Percentiles rank a stretch among this genome's conserved stretches.
Evolutionary conservation across 1,140 invertebrate species (phyloP).

Genomic region (Cotesia glomerata): DNA sequence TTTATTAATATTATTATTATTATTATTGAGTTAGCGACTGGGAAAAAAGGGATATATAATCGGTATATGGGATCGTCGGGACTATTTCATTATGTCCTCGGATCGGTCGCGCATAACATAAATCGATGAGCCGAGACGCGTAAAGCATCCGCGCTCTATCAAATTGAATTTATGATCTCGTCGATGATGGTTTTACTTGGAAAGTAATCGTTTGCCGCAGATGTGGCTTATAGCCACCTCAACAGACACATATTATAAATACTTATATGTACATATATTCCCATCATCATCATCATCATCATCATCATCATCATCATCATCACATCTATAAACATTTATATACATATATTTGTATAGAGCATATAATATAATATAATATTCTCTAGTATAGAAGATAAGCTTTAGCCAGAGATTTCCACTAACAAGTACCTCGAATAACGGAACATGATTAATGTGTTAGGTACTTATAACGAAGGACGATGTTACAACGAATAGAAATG

Average conservation of each 20-base stretch:
- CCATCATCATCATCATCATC: not conserved
- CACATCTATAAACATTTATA: no score
- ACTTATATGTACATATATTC: not conserved
- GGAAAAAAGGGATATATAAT: slow-evolving; percentile 18
- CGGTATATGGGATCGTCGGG: not conserved
- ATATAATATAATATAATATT: not conserved
- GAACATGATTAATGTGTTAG: slow-evolving; percentile 37
- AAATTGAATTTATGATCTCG: slow-evolving; percentile 40
- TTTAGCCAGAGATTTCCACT: slow-evolving; percentile 20
- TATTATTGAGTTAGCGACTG: no score
- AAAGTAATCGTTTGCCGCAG: slow-evolving; percentile 27
- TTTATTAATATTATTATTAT: not conserved
- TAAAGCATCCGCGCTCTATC: slow-evolving; percentile 38
- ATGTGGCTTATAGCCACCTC: not conserved
- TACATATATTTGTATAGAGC: not conserved
- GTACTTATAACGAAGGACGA: slow-evolving; percentile 26
- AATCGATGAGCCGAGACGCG: slow-evolving; percentile 30
- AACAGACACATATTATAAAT: not conserved
- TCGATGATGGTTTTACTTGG: slow-evolving; percentile 33
- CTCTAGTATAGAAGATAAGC: slow-evolving; percentile 28
- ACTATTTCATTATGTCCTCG: slow-evolving; percentile 21
- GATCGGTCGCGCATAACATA: slow-evolving; percentile 20
- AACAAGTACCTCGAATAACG: slow-evolving; percentile 30
- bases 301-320: no score
- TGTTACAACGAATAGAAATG: slow-evolving; percentile 37